Evolutionary conservation across 1,140 invertebrate genomes (phyloP).

Genomic region (Luehdorfia chinensis): DNA sequence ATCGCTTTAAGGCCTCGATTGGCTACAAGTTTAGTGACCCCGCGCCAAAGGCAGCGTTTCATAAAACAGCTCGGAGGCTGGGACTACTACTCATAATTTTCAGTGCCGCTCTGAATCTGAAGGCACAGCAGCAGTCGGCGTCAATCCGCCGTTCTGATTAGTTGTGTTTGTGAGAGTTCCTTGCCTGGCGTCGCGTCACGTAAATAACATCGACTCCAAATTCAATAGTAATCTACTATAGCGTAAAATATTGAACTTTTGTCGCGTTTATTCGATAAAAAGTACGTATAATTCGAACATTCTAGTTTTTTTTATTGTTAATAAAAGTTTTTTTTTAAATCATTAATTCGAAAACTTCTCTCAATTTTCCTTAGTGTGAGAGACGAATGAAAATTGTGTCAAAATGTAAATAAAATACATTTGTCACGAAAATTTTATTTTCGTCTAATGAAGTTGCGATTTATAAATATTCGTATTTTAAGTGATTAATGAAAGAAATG

Average conservation of each 20-base stretch:
- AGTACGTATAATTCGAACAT: no score
- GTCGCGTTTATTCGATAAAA: no score
- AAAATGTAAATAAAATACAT: no score
- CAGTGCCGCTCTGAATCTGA: conserved; percentile 35
- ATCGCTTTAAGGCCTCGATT: conserved; percentile 9
- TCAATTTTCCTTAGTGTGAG: not conserved
- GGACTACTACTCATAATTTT: conserved; percentile 44
- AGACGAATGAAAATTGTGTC: not conserved
- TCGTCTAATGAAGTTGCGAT: not conserved
- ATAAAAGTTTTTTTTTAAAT: no score
- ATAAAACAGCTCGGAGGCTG: conserved; percentile 47
- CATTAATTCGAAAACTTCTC: not conserved
- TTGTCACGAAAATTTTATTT: no score
- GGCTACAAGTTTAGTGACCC: conserved; percentile 32
- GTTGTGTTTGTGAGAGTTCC: conserved; percentile 23
- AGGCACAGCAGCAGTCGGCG: conserved; percentile 42
- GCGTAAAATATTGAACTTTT: not conserved
- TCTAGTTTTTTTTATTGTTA: no score
- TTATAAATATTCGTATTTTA: not conserved
- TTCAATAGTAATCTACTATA: not conserved
- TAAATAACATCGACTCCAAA: conserved; percentile 54
- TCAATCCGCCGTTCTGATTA: conserved; percentile 22
- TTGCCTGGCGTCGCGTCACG: conserved; percentile 28
- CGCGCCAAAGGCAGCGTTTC: conserved; percentile 36
- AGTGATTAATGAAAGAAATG: not conserved